Evolutionary conservation across 2,797 vertebrate species (phyloP), one percentile per base, ranked within the genome.

Genomic region (Hipposideros larvatus): DNA sequence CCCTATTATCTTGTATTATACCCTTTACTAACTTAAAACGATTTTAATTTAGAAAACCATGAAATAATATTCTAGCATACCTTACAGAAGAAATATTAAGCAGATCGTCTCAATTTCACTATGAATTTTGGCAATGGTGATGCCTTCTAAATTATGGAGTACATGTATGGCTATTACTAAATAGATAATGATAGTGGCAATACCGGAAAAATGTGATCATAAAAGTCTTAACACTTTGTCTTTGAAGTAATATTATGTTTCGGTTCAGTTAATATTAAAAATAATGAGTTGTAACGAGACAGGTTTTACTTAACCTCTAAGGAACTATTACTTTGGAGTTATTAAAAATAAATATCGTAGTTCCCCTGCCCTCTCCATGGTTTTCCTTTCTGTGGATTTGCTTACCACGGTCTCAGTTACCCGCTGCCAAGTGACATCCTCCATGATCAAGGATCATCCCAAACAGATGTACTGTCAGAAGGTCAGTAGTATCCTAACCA

Each of bases 221-320:
- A 85, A 95, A 94, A 91, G 66, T 82, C 41, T 85, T 85, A 66
- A 91, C 71, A 57, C 73, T 86, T 94, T 92, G 94, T 71, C 94
- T 95, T 95, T 96, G 79, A 96, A 95, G 92, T 93, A 96, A 80
- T 95, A 71, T 66, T 89, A 68, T 88, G 37, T 85, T 77, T 48
- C 63, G 77, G 57, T 83, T 93, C 59, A 92, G 78, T 79, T 96
- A 95, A 75, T 87, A 79, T 24, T 94, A 71, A 91, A 97, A 96
- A 97, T 96, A 91, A 82, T 96, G 96, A 95, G 48, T 53, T 93
- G 11, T 71, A 90, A 87, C 51, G 82, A 84, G 79, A 63, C 0
- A 59, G n/a, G 87, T 96, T 96, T 90, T 37, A 94, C 78, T 93
- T 94, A 93, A 87, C 53, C 31, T 96, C 43, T 91, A 75, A 77